Percentiles rank a stretch among this genome's conserved stretches.
Conservation (phyloP, 2,113 vertebrate species). For the Spea bombifrons region DNA sequence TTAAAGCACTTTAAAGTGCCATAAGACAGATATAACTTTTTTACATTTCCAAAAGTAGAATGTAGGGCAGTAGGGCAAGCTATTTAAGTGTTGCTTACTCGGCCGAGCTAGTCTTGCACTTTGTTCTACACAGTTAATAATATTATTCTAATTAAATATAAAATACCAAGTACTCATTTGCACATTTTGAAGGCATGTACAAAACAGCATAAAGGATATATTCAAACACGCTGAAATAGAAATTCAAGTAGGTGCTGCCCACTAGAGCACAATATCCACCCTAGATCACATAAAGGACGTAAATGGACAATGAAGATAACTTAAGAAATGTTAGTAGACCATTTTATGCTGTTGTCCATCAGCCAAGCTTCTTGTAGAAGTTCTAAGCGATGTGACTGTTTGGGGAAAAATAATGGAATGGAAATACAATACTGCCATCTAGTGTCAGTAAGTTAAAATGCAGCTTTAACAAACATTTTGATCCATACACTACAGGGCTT, state of each 20-base stretch:
- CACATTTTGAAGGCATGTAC: neutral
- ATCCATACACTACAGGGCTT: too few relatives aligned
- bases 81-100: too few relatives aligned
- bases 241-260: neutral
- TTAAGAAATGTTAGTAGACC: neutral
- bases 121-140: too few relatives aligned
- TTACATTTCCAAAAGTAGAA: too few relatives aligned
- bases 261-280: neutral
- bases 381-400: neutral
- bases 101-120: too few relatives aligned
- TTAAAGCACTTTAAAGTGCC: too few relatives aligned
- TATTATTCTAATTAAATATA: too few relatives aligned
- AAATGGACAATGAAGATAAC: neutral
- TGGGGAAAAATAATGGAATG: neutral
- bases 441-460: neutral
- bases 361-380: neutral
- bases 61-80: too few relatives aligned
- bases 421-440: neutral
- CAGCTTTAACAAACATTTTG: too few relatives aligned
- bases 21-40: too few relatives aligned
- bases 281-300: neutral
- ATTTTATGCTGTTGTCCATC: neutral
- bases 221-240: neutral
- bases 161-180: too few relatives aligned
- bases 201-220: neutral